Base-by-base conservation (phyloP, 2,113 vertebrate species). In the Collichthys lucidus region DNA sequence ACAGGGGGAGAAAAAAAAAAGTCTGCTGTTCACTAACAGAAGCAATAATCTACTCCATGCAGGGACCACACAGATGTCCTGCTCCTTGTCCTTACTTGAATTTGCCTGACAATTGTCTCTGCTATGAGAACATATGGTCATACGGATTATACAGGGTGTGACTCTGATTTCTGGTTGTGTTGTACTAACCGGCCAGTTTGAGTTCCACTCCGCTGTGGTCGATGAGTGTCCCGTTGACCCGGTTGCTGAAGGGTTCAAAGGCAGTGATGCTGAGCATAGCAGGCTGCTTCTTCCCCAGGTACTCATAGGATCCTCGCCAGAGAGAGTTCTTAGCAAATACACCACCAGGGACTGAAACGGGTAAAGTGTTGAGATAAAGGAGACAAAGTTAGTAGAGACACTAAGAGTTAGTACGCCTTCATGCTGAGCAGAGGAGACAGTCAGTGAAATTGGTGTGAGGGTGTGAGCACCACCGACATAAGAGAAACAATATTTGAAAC, bases 261-360 rank as follows among this genome's bases (percentile, higher is more conserved):
- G 95, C 94, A 20, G 96, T 99, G 88, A 99, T 97, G 75, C 96
- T 97, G 42, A 99, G 95, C 97, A 98, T 98, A 19, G 97, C 97
- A 0, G 98, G 97, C 92, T 99, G 98, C 94, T 98, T 99, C 88
- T 98, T 98, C 29, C 97, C 98, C 88, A 98, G 86, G 93, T 99
- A 99, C 86, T 99, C 98, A 0, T 99, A 99, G 55, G 98, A 98
- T 61, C 98, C 98, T 89, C 97, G 97, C 98, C 98, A 99, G 2
- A 99, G 95, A 74, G 97, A 98, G 82, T 98, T 98, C 92, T 96
- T 97, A 2, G 97, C 96, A 75, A 99, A 99, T 9, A 99, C 97
- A 7, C 97, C 97, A 9, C 94, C 94, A 16, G 98, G 98, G 82
- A 99, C 98, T 99, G 71, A 31, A 50, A 55, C 20, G 81, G 26